A percentile compares a stretch with the other conserved stretches of the same genome.
phyloP scores from a whole-genome alignment of 2,888 invertebrate species.

The Zaprionus obscuricornis region DNA sequence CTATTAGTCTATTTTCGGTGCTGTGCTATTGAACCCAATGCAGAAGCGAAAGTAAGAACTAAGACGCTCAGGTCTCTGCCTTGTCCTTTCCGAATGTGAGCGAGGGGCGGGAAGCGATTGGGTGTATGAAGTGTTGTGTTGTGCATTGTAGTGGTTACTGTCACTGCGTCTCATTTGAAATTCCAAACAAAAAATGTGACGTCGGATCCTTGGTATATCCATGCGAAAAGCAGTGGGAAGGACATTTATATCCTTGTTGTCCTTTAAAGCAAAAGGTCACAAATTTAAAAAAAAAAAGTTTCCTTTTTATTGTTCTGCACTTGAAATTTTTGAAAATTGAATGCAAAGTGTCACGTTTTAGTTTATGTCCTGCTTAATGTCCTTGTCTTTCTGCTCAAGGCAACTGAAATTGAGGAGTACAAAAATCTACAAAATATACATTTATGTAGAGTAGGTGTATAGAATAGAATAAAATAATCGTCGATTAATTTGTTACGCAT shows the following conservation, averaged over 20 bases:
- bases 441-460: too few relatives aligned
- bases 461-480: too few relatives aligned
- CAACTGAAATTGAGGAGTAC: constrained; percentile 8
- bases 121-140: constrained; percentile 15
- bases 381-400: constrained; percentile 45
- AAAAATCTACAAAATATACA: too few relatives aligned
- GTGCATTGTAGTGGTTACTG: constrained; percentile 21
- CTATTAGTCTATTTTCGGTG: constrained; percentile 68
- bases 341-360: constrained; percentile 48
- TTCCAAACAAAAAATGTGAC: constrained; percentile 47
- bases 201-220: constrained; percentile 56
- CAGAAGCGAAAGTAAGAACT: constrained; percentile 19
- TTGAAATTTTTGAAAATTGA: constrained; percentile 58
- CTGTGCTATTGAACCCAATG: constrained; percentile 74
- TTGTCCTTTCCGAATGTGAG: too few relatives aligned
- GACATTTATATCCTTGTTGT: constrained; percentile 43
- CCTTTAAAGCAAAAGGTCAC: constrained; percentile 50
- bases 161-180: constrained; percentile 58
- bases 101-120: constrained; percentile 15
- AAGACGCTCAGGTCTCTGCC: too few relatives aligned
- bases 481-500: constrained; percentile 34
- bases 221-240: constrained; percentile 39
- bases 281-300: constrained; percentile 27
- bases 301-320: constrained; percentile 40
- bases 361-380: constrained; percentile 21